Base-by-base conservation (phyloP, 2,797 vertebrate genomes). In the Dromococcyx pavoninus region DNA sequence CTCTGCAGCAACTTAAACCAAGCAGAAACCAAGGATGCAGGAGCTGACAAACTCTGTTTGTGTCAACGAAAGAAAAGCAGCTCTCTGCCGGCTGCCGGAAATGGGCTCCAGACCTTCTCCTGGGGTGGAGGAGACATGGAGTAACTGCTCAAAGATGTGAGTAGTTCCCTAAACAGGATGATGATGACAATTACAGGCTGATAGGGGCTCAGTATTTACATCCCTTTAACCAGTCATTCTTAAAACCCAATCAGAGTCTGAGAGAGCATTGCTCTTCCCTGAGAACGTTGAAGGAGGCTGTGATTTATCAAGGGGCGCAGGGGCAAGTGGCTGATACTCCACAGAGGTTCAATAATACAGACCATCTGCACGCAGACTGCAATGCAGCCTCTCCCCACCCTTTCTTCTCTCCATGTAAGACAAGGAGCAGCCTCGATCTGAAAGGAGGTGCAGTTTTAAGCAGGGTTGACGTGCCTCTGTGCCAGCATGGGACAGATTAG, bases 91-190 rank as follows among this genome's bases (percentile, higher is more conserved):
- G 93, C 93, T 94, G 96, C 91, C 44, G 86, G 97, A 97, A 98
- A 97, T 91, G 91, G 96, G 95, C 95, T 97, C 94, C 97, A 98
- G 97, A 94, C 94, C 93, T 97, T 97, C 97, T 96, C 77, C 89
- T 86, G 79, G 70, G 91, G 41, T 88, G 51, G 53, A 91, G 89
- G 95, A 97, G 97, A 94, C 92, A 71, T 2, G 50, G 95, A 94
- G 86, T 95, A 96, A 94, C 95, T 87, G 89, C 95, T 96, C 91
- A 96, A 51, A 97, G 94, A 96, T 95, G 96, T 66, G 91, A 86
- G 54, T 8, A 80, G 90, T 56, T 97, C 91, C 95, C 91, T 61
- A 73, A 90, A 75, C 79, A 91, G 78, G 74, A 56, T 58, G 86
- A 95, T 77, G 88, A 89, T 94, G 96, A 94, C 50, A 93, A 97